A percentile compares a stretch with the other conserved stretches of the same genome.
Evolutionary conservation across 2,113 vertebrate species (phyloP).

Genomic region (Phalacrocorax brasilianus): DNA sequence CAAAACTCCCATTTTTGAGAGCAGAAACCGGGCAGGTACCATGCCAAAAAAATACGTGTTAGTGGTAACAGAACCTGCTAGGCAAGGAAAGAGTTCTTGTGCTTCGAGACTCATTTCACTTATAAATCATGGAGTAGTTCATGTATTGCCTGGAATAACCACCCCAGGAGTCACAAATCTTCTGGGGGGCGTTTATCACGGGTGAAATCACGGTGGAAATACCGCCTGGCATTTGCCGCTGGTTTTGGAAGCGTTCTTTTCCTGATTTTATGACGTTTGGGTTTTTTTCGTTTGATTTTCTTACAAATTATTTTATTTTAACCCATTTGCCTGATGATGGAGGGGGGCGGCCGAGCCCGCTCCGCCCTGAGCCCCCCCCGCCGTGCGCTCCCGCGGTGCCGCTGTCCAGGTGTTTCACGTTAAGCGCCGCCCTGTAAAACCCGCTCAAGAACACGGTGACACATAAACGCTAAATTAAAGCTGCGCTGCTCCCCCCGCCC

Average conservation of each 20-base stretch:
- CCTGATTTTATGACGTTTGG: neutral
- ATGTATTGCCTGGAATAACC: neutral
- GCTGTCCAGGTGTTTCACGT: neutral
- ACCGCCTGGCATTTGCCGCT: neutral
- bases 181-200: neutral
- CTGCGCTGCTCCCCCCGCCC: neutral
- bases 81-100: neutral
- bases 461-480: constrained; percentile 17
- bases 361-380: neutral
- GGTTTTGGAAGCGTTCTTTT: neutral
- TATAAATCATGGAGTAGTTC: fast-evolving
- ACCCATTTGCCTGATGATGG: neutral
- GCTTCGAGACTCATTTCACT: neutral
- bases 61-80: neutral
- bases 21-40: neutral
- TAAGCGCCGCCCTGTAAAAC: neutral
- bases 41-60: neutral
- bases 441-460: neutral
- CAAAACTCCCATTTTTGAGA: neutral
- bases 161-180: neutral
- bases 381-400: neutral
- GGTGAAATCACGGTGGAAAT: neutral
- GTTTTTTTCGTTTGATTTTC: neutral
- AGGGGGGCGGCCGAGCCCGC: neutral
- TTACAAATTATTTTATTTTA: neutral